Percentiles rank a stretch among this genome's conserved stretches.
Evolutionary conservation across 1,140 invertebrate genomes (phyloP).

Genomic region (Sitodiplosis mosellana): DNA sequence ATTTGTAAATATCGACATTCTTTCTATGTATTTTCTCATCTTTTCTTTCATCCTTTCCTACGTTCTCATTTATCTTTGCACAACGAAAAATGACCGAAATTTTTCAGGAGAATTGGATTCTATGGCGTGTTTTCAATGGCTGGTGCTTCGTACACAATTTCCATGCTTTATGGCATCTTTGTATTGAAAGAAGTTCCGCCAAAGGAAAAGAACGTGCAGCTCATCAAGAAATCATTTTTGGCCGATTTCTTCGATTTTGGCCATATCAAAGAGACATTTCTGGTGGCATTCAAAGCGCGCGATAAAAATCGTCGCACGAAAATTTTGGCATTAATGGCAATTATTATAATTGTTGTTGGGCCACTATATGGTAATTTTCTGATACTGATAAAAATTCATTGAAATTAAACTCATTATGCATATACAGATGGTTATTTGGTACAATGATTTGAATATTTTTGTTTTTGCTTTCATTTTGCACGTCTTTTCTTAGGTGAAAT

Average conservation of each 20-base stretch:
- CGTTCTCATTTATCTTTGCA: no score
- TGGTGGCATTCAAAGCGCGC: conserved; percentile 54
- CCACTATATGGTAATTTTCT: conserved; percentile 52
- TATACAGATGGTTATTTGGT: no score
- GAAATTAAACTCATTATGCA: no score
- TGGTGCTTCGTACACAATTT: conserved; percentile 48
- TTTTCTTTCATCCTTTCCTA: no score
- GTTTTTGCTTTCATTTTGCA: no score
- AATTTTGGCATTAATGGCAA: conserved; percentile 54
- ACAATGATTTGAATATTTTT: no score
- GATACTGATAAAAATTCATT: no score
- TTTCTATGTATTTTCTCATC: no score
- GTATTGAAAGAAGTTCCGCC: conserved; percentile 12
- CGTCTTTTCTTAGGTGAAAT: conserved; percentile 45
- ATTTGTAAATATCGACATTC: no score
- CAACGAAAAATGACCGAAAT: no score
- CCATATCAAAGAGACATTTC: conserved; percentile 52
- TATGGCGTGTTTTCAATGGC: conserved; percentile 62
- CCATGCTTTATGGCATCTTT: conserved; percentile 46
- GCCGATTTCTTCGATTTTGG: conserved; percentile 51
- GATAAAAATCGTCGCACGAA: conserved; percentile 47
- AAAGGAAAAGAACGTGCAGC: conserved; percentile 12
- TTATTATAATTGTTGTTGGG: conserved; percentile 66
- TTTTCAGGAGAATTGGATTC: conserved; percentile 48
- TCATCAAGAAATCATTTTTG: conserved; percentile 20